Conservation (phyloP, 1,140 invertebrate genomes). For the Tetragonula clypearis region DNA sequence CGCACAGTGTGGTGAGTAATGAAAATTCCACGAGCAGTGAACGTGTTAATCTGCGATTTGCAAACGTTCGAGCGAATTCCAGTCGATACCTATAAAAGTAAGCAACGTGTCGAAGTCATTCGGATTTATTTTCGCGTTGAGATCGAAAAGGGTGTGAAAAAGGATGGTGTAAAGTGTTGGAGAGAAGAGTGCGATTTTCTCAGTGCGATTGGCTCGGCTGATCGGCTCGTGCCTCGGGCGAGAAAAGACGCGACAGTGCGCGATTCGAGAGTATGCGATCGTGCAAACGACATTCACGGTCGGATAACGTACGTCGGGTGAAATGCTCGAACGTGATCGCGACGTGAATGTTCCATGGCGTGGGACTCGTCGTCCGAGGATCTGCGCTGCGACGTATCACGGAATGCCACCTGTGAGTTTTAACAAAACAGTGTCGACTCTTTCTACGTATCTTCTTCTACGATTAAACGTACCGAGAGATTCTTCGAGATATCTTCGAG, state of each 20-base stretch:
- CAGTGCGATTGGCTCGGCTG: slow-evolving; percentile 23
- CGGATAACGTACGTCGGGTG: slow-evolving; percentile 41
- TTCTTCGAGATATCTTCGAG: background rate
- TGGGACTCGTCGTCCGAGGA: slow-evolving; percentile 45
- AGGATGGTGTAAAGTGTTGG: background rate
- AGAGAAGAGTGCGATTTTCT: slow-evolving; percentile 20
- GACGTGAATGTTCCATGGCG: slow-evolving; percentile 54
- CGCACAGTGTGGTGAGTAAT: background rate
- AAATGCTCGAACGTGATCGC: slow-evolving; percentile 53
- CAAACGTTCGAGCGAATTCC: background rate
- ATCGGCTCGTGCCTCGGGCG: slow-evolving; percentile 26
- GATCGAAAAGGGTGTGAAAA: background rate
- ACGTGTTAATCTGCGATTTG: background rate
- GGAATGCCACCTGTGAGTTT: slow-evolving; percentile 46
- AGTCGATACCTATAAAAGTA: background rate
- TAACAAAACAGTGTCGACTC: background rate
- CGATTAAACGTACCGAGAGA: background rate
- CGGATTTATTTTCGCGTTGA: too few relatives aligned
- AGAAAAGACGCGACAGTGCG: slow-evolving; percentile 36
- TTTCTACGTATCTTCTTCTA: background rate
- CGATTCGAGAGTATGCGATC: slow-evolving; percentile 20
- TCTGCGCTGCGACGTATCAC: slow-evolving; percentile 26
- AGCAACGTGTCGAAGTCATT: background rate
- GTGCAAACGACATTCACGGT: slow-evolving; percentile 48
- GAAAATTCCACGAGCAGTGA: background rate